Evolutionary conservation across 2,113 vertebrate species (phyloP).

Genomic region (Erythrolamprus reginae): DNA sequence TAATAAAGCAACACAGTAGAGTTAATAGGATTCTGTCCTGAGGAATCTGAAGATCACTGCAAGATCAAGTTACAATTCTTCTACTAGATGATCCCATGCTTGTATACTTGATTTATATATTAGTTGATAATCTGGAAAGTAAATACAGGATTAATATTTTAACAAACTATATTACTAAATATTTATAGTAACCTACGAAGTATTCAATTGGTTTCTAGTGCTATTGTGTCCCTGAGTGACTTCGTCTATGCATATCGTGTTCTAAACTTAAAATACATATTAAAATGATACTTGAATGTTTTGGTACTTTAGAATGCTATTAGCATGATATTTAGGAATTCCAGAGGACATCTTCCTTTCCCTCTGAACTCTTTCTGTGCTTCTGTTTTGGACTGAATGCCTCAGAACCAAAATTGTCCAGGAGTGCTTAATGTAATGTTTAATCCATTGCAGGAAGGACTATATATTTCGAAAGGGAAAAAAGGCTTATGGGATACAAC

Average conservation of each 20-base stretch:
- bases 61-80: not conserved
- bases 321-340: not conserved
- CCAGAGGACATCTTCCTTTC: not conserved
- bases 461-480: not conserved
- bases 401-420: not conserved
- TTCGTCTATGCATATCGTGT: not conserved
- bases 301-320: not conserved
- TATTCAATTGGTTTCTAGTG: not conserved
- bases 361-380: not conserved
- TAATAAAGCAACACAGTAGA: not conserved
- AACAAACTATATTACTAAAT: not conserved
- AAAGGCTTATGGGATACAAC: not conserved
- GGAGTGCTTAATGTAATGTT: not conserved
- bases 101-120: not conserved
- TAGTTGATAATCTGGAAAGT: not conserved
- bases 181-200: not conserved
- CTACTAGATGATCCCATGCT: not conserved
- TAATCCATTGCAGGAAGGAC: not conserved
- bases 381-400: not conserved
- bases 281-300: not conserved
- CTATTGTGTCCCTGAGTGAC: not conserved
- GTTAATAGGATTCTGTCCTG: not conserved
- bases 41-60: not conserved
- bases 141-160: not conserved
- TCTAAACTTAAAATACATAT: not conserved